These are phyloP conservation scores for Ostrea edulis DNA, from an alignment of 1,140 invertebrate species.

Conservation along the genomic window DNA sequence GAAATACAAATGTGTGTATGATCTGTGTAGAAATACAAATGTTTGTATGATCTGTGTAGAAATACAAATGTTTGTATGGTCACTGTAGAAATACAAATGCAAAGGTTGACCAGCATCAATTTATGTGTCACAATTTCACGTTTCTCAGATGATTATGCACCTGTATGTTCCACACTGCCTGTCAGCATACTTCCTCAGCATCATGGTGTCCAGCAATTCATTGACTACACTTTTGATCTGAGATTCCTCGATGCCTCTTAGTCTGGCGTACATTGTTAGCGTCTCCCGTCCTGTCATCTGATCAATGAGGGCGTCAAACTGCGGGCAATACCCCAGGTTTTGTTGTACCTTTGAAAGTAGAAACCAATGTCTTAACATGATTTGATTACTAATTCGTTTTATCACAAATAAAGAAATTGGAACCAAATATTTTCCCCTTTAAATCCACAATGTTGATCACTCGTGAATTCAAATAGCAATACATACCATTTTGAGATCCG, in stretches of 20 bases:
- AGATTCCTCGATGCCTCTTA: constrained; percentile 83
- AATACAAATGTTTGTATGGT: too few relatives aligned
- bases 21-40: too few relatives aligned
- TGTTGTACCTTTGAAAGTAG: constrained; percentile 69
- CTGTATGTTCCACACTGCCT: constrained; percentile 53
- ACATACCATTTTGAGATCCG: constrained; percentile 79
- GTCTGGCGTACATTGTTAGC: constrained; percentile 85
- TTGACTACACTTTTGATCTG: constrained; percentile 77
- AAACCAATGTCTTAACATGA: not conserved
- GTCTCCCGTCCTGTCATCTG: constrained; percentile 83
- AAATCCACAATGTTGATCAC: not conserved
- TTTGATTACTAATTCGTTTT: not conserved
- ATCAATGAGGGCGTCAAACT: constrained; percentile 81
- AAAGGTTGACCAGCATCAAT: too few relatives aligned
- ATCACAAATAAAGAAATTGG: too few relatives aligned
- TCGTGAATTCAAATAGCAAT: too few relatives aligned
- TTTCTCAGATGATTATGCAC: not conserved
- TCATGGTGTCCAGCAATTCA: constrained; percentile 66
- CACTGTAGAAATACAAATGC: too few relatives aligned
- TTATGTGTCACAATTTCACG: too few relatives aligned
- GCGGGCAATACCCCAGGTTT: constrained; percentile 81
- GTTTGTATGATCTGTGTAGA: too few relatives aligned
- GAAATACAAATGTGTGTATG: too few relatives aligned
- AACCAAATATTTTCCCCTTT: too few relatives aligned
- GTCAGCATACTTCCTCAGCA: constrained; percentile 59